A percentile compares a stretch with the other conserved stretches of the same genome.
phyloP scores from a whole-genome alignment of 1,140 invertebrate species.

The Ips typographus region DNA sequence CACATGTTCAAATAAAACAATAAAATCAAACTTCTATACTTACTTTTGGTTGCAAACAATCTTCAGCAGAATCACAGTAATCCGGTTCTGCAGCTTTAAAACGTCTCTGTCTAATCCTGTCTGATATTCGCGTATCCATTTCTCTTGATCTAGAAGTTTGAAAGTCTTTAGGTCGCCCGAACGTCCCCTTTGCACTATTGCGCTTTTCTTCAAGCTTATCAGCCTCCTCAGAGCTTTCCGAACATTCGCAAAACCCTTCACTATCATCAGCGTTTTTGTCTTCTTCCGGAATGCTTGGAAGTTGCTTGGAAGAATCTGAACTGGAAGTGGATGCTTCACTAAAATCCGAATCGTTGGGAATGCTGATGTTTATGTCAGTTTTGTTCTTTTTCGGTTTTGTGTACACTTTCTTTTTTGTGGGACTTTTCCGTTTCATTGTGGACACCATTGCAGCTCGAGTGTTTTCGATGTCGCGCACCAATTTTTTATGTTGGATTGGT shows the following conservation, averaged over 20 bases:
- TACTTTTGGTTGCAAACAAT: not conserved
- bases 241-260: constrained; percentile 31
- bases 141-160: constrained; percentile 6
- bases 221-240: constrained; percentile 16
- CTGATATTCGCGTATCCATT: constrained; percentile 43
- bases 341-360: constrained; percentile 27
- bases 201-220: not conserved
- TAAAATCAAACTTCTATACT: not conserved
- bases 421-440: constrained; percentile 7
- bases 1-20: not conserved
- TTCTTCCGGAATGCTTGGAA: constrained; percentile 21
- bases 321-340: constrained; percentile 3
- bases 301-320: constrained; percentile 21
- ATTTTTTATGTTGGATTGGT: constrained; percentile 49
- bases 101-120: constrained; percentile 41
- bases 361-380: constrained; percentile 33
- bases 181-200: not conserved
- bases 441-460: constrained; percentile 50
- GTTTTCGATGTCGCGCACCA: constrained; percentile 56
- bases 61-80: constrained; percentile 26
- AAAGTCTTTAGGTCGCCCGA: not conserved
- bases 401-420: constrained; percentile 4
- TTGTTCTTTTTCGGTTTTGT: constrained; percentile 18
- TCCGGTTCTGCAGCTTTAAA: constrained; percentile 33
- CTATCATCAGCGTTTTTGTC: constrained; percentile 13